Percentiles rank a stretch among this genome's conserved stretches.
phyloP scores from a whole-genome alignment of 2,797 vertebrate species.

The Catamblyrhynchus diadema region DNA sequence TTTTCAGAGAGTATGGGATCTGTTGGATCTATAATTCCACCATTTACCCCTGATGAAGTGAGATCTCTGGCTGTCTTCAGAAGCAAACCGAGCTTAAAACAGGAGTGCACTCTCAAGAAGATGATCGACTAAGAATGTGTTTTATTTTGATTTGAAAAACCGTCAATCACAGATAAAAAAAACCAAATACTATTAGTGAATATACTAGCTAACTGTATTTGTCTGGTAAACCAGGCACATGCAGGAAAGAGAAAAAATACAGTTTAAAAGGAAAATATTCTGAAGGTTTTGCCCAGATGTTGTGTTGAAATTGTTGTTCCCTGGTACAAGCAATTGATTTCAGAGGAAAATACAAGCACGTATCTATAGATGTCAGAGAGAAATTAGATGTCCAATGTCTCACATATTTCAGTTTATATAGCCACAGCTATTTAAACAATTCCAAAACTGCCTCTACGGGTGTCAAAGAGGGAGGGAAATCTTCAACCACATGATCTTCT shows the following conservation, averaged over 20 bases:
- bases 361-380: neutral
- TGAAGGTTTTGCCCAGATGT: conserved; percentile 22
- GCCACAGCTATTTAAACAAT: conserved; percentile 73
- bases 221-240: conserved; percentile 43
- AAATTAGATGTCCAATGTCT: conserved; percentile 14
- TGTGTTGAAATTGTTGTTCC: neutral
- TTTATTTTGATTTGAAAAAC: conserved; percentile 66
- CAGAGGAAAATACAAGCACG: neutral
- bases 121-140: conserved; percentile 47
- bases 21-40: neutral
- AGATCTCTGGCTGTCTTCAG: conserved; percentile 28
- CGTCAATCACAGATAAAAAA: conserved; percentile 53
- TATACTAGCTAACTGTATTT: conserved; percentile 48
- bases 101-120: neutral
- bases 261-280: neutral
- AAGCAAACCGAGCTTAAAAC: conserved; percentile 29
- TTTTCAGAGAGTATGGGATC: neutral
- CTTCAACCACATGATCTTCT: conserved; percentile 74
- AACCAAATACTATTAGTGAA: conserved; percentile 28
- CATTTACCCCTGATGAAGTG: neutral
- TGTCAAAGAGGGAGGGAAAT: conserved; percentile 75
- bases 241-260: conserved; percentile 4
- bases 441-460: conserved; percentile 72
- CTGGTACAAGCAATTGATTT: neutral
- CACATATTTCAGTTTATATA: conserved; percentile 52